Percentiles rank a stretch among this genome's conserved stretches.
Evolutionary conservation across 2,797 vertebrate genomes (phyloP).

Genomic region (Tapirus indicus): DNA sequence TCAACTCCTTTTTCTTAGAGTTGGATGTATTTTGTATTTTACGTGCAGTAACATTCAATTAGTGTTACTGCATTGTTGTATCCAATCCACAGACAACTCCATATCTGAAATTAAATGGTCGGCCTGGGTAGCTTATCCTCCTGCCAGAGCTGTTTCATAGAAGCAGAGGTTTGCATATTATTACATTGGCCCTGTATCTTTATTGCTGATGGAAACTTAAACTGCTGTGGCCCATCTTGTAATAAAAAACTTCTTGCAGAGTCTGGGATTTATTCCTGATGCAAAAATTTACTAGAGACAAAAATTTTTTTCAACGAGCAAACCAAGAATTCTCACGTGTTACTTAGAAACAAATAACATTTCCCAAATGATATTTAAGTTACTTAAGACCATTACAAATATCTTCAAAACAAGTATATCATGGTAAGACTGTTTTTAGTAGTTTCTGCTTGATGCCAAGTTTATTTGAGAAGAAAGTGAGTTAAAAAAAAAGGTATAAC

Average conservation of each 20-base stretch:
- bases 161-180: neutral
- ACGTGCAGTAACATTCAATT: neutral
- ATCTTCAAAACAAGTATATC: constrained; percentile 14
- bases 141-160: neutral
- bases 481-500: neutral
- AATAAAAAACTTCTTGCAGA: constrained; percentile 20
- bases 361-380: constrained; percentile 8
- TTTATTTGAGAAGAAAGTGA: constrained; percentile 38
- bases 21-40: constrained; percentile 10
- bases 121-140: neutral
- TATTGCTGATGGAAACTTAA: neutral
- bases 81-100: neutral
- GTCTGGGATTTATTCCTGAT: constrained; percentile 34
- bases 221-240: neutral
- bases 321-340: constrained; percentile 30
- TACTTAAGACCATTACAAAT: neutral
- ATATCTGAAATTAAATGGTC: neutral
- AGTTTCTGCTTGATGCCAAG: constrained; percentile 38
- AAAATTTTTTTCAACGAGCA: neutral
- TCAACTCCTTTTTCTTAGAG: constrained; percentile 16
- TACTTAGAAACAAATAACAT: constrained; percentile 59
- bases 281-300: constrained; percentile 27
- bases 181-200: neutral
- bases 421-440: constrained; percentile 12
- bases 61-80: neutral